phyloP scores from a whole-genome alignment of 2,113 vertebrate genomes.

The Triplophysa siluroides region DNA sequence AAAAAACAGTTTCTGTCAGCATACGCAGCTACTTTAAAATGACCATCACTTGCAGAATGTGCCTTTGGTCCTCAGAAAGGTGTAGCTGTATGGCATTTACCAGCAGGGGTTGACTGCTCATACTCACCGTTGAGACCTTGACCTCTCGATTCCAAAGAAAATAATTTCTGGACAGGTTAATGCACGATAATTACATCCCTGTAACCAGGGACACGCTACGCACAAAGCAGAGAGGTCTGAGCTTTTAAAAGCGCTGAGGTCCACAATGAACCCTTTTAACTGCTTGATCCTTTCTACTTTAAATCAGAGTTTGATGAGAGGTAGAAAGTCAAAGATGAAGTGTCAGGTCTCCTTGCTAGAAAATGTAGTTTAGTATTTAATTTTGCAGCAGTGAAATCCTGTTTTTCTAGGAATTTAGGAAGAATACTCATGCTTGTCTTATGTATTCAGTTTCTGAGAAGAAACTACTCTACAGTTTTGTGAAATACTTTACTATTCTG shows the following conservation, averaged over 20 bases:
- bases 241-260: constrained; percentile 35
- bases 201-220: not conserved
- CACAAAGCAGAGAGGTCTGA: not conserved
- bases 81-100: no score
- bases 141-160: not conserved
- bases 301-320: constrained; percentile 41
- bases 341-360: no score
- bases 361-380: no score
- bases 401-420: constrained; percentile 42
- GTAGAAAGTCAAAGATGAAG: not conserved
- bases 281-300: constrained; percentile 51
- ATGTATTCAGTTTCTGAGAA: not conserved
- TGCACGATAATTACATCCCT: constrained; percentile 24
- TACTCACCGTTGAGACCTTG: not conserved
- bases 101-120: no score
- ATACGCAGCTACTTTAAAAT: no score
- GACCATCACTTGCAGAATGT: no score
- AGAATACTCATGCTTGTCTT: not conserved
- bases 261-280: constrained; percentile 56
- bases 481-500: no score
- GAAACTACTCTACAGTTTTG: not conserved
- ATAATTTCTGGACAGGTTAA: not conserved
- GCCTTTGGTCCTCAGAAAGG: no score
- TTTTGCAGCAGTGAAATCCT: constrained; percentile 59
- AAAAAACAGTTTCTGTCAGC: no score